Conservation (phyloP, 2,888 invertebrate genomes). For the Bellardia bayeri region DNA sequence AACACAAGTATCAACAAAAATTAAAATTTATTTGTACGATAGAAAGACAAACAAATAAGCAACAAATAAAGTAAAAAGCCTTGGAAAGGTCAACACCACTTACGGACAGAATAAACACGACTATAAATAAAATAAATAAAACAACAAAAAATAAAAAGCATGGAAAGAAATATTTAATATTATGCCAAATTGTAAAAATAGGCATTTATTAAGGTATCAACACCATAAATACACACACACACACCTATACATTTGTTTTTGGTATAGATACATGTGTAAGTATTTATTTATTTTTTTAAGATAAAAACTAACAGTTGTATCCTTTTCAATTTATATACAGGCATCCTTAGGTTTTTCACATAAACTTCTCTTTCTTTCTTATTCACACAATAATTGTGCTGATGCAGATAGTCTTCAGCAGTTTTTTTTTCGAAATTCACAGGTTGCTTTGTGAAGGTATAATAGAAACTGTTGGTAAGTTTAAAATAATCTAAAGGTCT, state of each 20-base stretch:
- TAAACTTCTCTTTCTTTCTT: neutral
- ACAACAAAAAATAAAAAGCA: neutral
- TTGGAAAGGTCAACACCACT: conserved; percentile 46
- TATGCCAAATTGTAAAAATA: conserved; percentile 38
- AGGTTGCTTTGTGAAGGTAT: neutral
- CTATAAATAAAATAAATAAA: conserved; percentile 15
- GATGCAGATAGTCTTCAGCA: conserved; percentile 37
- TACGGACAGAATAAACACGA: conserved; percentile 18
- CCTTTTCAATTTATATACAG: neutral
- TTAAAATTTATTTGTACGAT: neutral
- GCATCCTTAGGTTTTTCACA: neutral
- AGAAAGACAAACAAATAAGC: conserved; percentile 52
- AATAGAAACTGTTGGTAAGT: neutral
- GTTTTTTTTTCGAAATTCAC: conserved; percentile 32
- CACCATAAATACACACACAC: conserved; percentile 13
- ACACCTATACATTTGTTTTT: neutral
- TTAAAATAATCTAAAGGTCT: neutral
- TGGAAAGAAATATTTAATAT: conserved; percentile 27
- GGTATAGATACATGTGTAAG: neutral
- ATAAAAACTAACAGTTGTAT: neutral
- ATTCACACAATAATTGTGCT: conserved; percentile 37
- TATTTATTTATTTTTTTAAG: conserved; percentile 14
- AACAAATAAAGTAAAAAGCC: conserved; percentile 40
- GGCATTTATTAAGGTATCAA: conserved; percentile 62
- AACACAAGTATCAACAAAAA: conserved; percentile 10